Evolutionary conservation across 2,797 vertebrate species (phyloP), one percentile per base, ranked within the genome.

Genomic region (Percopsis omiscomaycus): DNA sequence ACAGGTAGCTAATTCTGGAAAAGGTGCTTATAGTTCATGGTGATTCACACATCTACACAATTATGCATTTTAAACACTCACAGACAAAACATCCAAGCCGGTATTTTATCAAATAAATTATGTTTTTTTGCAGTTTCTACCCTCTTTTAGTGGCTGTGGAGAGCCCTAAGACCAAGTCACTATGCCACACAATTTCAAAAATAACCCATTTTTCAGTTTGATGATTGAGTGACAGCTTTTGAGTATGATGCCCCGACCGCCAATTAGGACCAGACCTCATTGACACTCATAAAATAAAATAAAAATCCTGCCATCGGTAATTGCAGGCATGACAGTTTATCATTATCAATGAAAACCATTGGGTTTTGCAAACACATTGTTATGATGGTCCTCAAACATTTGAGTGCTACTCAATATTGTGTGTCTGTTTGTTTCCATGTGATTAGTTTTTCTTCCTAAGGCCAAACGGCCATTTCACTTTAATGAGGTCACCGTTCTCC

Each of bases 311-410:
- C 89, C 87, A 88, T 89, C 77, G 73, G 89, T 93, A 94, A 93
- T 92, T 93, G 85, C 73, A 73, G 91, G 90, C 89, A 89, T 88
- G 80, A 91, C 91, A 94, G 91, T 86, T 94, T 92, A 83, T 94
- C 93, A 93, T 93, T 94, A 92, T 89, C 88, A 90, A 84, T 91
- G 89, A 93, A 93, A 94, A 92, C 78, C 85, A 61, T 88, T 84
- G 66, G 82, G 88, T 92, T 94, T 93, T 92, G 87, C 74, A 88
- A 92, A 91, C 86, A 72, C 68, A 55, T 63, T 91, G 87, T 91
- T 88, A 91, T 85, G 85, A 83, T 90, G 81, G 88, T 86, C 84
- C 85, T 92, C 89, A 81, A 87, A 69, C 72, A 86, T 78, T 92
- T 81, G 80, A 90, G 86, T 91, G 90, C 88, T 90, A 89, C 84